Percentiles rank a stretch among this genome's conserved stretches.
Conservation (phyloP, 2,113 vertebrate genomes). For the Oncorhynchus clarkii region DNA sequence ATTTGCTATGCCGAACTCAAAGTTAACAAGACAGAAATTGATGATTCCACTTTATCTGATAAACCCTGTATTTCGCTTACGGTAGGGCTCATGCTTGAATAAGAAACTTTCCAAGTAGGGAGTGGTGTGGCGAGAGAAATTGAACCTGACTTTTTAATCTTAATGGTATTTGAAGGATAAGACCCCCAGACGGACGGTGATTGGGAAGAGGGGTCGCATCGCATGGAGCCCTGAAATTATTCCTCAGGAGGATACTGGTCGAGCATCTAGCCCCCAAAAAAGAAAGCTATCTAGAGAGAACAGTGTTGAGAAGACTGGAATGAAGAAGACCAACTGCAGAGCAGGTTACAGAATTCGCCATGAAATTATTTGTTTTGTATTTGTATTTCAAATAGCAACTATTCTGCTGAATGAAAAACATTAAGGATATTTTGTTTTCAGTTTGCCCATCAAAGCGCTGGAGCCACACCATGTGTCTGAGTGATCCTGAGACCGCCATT, state of each 20-base stretch:
- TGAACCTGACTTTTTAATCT: background rate
- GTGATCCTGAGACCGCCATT: slow-evolving; percentile 79
- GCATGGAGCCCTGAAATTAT: slow-evolving; percentile 59
- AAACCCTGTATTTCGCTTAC: slow-evolving; percentile 33
- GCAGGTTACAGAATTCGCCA: slow-evolving; percentile 34
- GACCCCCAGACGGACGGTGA: slow-evolving; percentile 52
- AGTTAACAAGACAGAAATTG: slow-evolving; percentile 51
- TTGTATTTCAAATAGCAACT: background rate
- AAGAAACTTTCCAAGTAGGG: background rate
- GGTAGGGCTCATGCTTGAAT: background rate
- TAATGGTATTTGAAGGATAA: slow-evolving; percentile 51
- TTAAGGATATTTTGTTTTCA: slow-evolving; percentile 37
- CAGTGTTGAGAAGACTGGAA: slow-evolving; percentile 48
- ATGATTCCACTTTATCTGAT: slow-evolving; percentile 4
- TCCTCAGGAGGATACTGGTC: slow-evolving; percentile 31
- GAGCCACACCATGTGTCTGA: slow-evolving; percentile 84
- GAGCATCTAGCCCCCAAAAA: slow-evolving; percentile 54
- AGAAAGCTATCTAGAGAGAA: slow-evolving; percentile 32
- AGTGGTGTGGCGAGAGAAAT: background rate
- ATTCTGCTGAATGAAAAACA: background rate
- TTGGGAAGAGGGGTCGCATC: slow-evolving; percentile 43
- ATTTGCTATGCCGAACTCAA: slow-evolving; percentile 59
- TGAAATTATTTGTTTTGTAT: too few species aligned
- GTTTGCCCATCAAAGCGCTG: slow-evolving; percentile 78
- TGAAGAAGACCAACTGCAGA: slow-evolving; percentile 57